Evolutionary conservation across 2,113 vertebrate genomes (phyloP), one percentile per base, ranked within the genome.

Genomic region (Reinhardtius hippoglossoides): DNA sequence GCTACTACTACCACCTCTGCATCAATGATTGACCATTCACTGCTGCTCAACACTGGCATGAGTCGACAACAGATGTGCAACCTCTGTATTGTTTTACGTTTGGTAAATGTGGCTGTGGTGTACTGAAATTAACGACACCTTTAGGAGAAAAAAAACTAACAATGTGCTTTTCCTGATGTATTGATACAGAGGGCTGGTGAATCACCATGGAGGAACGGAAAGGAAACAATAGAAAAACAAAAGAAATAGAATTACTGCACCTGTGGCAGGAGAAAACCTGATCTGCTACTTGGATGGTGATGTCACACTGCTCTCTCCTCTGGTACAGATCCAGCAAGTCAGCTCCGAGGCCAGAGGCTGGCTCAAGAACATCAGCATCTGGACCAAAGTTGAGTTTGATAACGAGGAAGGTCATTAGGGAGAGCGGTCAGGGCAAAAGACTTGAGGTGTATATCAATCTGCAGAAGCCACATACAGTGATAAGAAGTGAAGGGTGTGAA

Each of bases 221-320:
- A 37, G 35, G 35, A 37, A 37, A 37, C 9, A 20, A 52, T 20
- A 20, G 18, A 52, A 16, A 54, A 21, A 54, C n/a, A 54, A 18
- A 21, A 54, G 8, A 27, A 62, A 24, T 6, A 56, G 9, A 56
- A 9, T 4, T 24, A 24, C 21, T 23, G 21, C 96, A 98, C 97
- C 97, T 98, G 95, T 99, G 97, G 86, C 95, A 96, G 86, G 90
- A 94, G 90, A 98, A 98, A 62, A 84, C 70, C 91, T 93, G 94
- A 77, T 95, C 95, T 70, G 95, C 95, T 86, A 96, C 80, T 55
- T 95, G 95, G 88, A 99, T 96, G 87, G 81, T 95, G 91, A 95
- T 94, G 91, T 99, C 97, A 87, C 96, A 94, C 80, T 93, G 95
- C 86, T 87, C 92, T 44, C 87, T 90, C 6, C 93, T 94, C 88